Base-by-base conservation (phyloP, 2,797 vertebrate genomes). In the Moxostoma hubbsi region DNA sequence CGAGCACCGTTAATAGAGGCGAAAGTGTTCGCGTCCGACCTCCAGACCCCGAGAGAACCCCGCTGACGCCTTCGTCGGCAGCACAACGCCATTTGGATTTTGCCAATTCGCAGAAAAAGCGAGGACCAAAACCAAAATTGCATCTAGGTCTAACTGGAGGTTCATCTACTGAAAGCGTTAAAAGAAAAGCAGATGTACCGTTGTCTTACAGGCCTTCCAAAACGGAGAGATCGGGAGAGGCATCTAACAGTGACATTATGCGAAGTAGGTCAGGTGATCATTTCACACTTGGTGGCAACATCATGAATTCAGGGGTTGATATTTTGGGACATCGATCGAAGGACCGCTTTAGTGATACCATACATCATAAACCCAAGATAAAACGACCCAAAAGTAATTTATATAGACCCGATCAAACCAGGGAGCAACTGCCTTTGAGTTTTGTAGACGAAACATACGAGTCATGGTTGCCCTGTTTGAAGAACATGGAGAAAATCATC, bases 401-500 rank as follows among this genome's bases (percentile, higher is more conserved):
- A 6, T 94, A 86, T 85, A 91, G 77, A 88, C 86, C 5, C 89
- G 88, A 89, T 9, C 59, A 58, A 15, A 5, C 64, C 62, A 61
- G 18, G 36, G 81, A 85, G 43, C 83, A 92, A 5, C 91, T 93
- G 84, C 93, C 93, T 13, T 91, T 83, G 68, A 93, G 94, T 84
- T 91, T 93, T 77, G 93, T 91, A 61, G 90, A 94, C 81, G 90
- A 89, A 0, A 87, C 94, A 24, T 93, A 94, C 77, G 93, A 95
- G 55, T 92, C 95, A 70, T 99, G 98, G 98, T 95, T 88, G 73
- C 98, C 97, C 0, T 91, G 93, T 4, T 89, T 95, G 82, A 90
- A 90, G 86, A 95, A 93, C 88, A 87, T 97, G 94, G 96, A 99
- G 93, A 94, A 96, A 72, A 96, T 99, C 89, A 95, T 96, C 55